These are phyloP conservation scores for Cyprinella venusta DNA, from an alignment of 2,797 vertebrate species.

Conservation along the genomic window DNA sequence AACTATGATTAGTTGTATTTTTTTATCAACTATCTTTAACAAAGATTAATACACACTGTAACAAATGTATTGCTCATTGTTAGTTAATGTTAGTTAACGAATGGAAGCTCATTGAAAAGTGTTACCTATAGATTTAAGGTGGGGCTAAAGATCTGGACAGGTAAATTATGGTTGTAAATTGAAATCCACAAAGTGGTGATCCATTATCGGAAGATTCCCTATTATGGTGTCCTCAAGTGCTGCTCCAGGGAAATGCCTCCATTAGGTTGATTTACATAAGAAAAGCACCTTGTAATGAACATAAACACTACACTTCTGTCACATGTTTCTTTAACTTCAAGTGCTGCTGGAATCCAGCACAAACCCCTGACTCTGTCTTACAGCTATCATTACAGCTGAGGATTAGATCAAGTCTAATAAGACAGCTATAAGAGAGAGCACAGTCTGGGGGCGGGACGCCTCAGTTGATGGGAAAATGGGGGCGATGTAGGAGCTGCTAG, in stretches of 20 bases:
- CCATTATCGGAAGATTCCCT: neutral
- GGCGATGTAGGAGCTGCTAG: conserved; percentile 9
- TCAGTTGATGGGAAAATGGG: conserved; percentile 39
- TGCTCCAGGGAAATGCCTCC: neutral
- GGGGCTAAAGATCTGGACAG: neutral
- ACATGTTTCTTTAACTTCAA: neutral
- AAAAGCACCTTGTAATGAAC: neutral
- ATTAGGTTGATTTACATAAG: conserved; percentile 15
- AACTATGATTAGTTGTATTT: neutral
- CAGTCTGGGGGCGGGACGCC: conserved; percentile 1
- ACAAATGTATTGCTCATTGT: neutral
- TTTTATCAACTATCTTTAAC: neutral
- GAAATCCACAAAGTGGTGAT: neutral
- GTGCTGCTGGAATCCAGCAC: neutral
- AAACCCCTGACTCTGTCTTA: conserved; percentile 15
- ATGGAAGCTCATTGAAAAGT: neutral
- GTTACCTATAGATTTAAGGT: neutral
- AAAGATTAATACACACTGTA: neutral
- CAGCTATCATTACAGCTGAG: conserved; percentile 21
- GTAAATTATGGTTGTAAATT: neutral
- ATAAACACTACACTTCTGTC: neutral
- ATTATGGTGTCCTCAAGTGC: neutral
- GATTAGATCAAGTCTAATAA: conserved; percentile 56
- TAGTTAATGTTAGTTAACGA: neutral
- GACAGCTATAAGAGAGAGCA: conserved; percentile 26